Evolutionary conservation across 1,140 invertebrate species (phyloP).

Genomic region (Apis cerana): DNA sequence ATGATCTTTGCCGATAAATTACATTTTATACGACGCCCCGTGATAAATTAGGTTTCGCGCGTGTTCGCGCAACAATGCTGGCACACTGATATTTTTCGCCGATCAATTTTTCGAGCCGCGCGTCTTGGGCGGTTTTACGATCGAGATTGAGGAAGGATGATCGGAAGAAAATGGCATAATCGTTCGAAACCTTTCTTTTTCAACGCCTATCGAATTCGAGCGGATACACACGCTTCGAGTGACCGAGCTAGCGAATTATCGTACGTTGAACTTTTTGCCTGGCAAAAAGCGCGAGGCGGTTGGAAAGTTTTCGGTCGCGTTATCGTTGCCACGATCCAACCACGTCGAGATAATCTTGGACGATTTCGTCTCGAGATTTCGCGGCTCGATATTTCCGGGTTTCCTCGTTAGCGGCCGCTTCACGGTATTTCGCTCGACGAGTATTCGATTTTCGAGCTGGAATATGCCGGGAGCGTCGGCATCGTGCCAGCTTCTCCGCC

Average conservation of each 20-base stretch:
- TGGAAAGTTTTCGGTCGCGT: neutral
- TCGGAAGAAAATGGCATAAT: conserved; percentile 17
- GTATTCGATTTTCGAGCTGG: conserved; percentile 17
- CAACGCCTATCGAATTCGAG: too few relatives aligned
- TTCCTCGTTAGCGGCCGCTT: conserved; percentile 31
- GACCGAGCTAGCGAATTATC: neutral
- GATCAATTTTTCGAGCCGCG: conserved; percentile 30
- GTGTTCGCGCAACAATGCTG: conserved; percentile 16
- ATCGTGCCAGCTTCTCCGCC: conserved; percentile 18
- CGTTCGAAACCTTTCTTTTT: neutral
- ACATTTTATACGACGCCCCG: conserved; percentile 47
- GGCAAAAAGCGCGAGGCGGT: neutral
- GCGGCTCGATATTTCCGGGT: neutral
- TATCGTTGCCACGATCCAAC: neutral
- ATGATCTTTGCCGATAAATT: conserved; percentile 56
- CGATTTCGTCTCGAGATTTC: neutral
- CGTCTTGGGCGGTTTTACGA: conserved; percentile 16
- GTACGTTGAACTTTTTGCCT: neutral
- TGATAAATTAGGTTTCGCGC: conserved; percentile 42
- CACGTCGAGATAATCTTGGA: neutral
- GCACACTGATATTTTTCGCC: neutral
- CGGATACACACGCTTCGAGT: too few relatives aligned
- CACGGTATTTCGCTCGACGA: neutral
- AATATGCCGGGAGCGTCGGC: conserved; percentile 12
- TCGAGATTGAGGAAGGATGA: conserved; percentile 35